Conservation (phyloP, 2,888 invertebrate species). For the Drosophila birchii region DNA sequence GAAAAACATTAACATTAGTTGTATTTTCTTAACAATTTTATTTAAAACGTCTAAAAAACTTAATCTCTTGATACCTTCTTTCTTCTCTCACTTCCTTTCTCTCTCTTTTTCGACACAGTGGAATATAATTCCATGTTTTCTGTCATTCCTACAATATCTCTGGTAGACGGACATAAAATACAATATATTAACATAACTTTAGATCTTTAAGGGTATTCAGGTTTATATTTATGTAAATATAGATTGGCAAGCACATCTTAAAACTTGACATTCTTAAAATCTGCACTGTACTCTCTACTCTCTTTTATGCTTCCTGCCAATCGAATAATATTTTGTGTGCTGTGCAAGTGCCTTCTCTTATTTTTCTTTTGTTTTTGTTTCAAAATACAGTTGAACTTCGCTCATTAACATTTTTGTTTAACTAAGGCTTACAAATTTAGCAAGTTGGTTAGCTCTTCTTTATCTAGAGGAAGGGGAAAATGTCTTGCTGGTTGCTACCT, state of each 20-base stretch:
- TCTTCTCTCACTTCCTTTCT: background rate
- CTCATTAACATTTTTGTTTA: background rate
- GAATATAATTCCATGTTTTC: background rate
- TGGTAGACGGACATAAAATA: background rate
- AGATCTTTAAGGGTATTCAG: slow-evolving; percentile 7
- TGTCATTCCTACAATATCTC: background rate
- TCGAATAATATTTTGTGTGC: background rate
- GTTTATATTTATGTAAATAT: background rate
- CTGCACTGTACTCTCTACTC: background rate
- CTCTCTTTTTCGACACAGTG: background rate
- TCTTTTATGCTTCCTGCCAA: background rate
- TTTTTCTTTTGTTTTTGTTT: background rate
- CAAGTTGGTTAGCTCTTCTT: background rate
- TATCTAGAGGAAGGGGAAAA: background rate
- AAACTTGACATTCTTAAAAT: background rate
- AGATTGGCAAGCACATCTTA: background rate
- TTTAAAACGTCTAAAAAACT: background rate
- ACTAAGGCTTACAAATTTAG: slow-evolving; percentile 1
- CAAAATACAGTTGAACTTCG: slow-evolving; percentile 5
- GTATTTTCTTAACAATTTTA: background rate
- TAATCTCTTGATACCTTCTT: background rate
- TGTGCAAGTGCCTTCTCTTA: background rate
- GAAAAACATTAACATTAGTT: background rate
- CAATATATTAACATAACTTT: background rate
- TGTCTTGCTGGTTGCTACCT: background rate